Evolutionary conservation across 2,797 vertebrate species (phyloP).

Genomic region (Channallabes apus): DNA sequence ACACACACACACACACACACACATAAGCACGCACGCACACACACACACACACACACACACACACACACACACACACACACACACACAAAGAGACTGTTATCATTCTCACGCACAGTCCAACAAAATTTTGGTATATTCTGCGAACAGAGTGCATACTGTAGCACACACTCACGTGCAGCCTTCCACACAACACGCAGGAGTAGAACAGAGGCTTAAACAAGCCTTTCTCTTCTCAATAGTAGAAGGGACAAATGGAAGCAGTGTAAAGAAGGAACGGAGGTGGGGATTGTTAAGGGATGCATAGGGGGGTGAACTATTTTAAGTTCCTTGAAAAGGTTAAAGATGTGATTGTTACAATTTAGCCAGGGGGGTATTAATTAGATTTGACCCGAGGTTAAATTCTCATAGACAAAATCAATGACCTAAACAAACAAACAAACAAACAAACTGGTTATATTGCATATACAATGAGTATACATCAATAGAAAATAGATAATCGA

Average conservation of each 20-base stretch:
- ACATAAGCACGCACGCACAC: too few relatives aligned
- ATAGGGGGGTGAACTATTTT: background rate
- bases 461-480: too few relatives aligned
- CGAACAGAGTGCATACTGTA: constrained; percentile 49
- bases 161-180: constrained; percentile 6
- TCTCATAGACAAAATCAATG: background rate
- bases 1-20: constrained; percentile 42
- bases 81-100: constrained; percentile 23
- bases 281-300: background rate
- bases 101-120: constrained; percentile 49
- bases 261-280: background rate
- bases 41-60: too few relatives aligned
- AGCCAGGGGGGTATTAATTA: background rate
- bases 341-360: constrained; percentile 8
- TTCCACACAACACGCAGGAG: constrained; percentile 23
- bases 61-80: too few relatives aligned
- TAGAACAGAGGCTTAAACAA: constrained; percentile 30
- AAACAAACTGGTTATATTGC: background rate
- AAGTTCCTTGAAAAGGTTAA: constrained; percentile 1
- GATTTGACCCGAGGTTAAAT: background rate
- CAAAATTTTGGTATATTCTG: constrained; percentile 47
- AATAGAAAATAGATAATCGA: too few relatives aligned
- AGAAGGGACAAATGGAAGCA: constrained; percentile 3
- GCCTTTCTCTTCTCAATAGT: constrained; percentile 8
- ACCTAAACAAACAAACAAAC: too few relatives aligned